These are phyloP conservation scores for Agonopterix alstromeriana DNA, from an alignment of 2,888 invertebrate genomes.

Conservation along the genomic window DNA sequence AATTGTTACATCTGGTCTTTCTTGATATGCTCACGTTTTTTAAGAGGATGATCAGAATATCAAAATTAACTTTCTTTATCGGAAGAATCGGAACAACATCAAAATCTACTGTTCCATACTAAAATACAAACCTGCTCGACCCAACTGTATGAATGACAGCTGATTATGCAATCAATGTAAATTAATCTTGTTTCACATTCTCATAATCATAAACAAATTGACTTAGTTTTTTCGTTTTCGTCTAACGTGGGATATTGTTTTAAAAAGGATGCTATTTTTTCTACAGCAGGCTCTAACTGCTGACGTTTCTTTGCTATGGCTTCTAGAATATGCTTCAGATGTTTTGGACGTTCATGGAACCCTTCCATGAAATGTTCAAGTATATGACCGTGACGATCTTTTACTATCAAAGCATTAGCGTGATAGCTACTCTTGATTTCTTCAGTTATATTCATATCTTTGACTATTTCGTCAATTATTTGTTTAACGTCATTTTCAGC, in stretches of 20 bases:
- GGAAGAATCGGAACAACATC: too few relatives aligned
- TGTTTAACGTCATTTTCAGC: not conserved
- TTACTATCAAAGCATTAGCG: conserved; percentile 10
- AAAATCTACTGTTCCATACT: too few relatives aligned
- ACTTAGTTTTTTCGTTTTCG: not conserved
- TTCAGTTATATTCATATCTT: not conserved
- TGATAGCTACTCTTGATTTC: not conserved
- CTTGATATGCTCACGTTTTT: too few relatives aligned
- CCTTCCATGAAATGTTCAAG: conserved; percentile 12
- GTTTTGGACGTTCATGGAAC: conserved; percentile 23
- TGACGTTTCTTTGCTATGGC: conserved; percentile 18
- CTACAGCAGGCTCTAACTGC: conserved; percentile 18
- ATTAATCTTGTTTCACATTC: too few relatives aligned
- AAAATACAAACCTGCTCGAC: too few relatives aligned
- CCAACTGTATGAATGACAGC: too few relatives aligned
- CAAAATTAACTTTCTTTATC: too few relatives aligned
- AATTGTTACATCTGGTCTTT: too few relatives aligned
- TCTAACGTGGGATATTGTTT: conserved; percentile 16
- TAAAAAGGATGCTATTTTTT: conserved; percentile 12
- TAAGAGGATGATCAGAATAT: too few relatives aligned
- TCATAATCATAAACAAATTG: too few relatives aligned
- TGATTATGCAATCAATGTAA: too few relatives aligned
- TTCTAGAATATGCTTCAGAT: conserved; percentile 34
- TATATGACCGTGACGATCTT: conserved; percentile 10
- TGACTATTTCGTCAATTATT: not conserved